These are phyloP conservation scores for Miltochrista miniata DNA, from an alignment of 2,888 invertebrate species.

Conservation along the genomic window DNA sequence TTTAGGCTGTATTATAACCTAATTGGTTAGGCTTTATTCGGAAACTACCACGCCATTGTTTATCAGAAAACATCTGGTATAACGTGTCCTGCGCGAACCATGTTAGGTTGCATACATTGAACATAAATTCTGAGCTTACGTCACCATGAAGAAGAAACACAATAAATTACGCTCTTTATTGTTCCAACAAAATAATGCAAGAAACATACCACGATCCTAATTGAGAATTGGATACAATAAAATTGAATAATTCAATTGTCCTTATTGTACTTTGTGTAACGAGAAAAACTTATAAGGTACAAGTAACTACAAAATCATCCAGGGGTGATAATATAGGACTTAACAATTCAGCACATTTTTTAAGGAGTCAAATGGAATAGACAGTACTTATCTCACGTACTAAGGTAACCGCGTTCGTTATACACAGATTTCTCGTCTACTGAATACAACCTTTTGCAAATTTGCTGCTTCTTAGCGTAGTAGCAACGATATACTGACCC, in stretches of 20 bases:
- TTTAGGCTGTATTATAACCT: not conserved
- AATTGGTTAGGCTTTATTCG: not conserved
- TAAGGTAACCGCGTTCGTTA: constrained; percentile 43
- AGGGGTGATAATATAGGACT: not conserved
- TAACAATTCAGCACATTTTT: not conserved
- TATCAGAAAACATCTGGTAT: constrained; percentile 13
- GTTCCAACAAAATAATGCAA: constrained; percentile 34
- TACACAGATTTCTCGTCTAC: constrained; percentile 31
- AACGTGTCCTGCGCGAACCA: constrained; percentile 9
- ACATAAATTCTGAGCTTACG: constrained; percentile 27
- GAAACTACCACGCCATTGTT: constrained; percentile 2
- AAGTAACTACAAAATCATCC: not conserved
- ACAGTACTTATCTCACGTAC: not conserved
- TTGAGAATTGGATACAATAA: constrained; percentile 43
- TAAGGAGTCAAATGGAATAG: not conserved
- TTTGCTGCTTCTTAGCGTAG: constrained; percentile 66
- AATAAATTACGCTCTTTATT: constrained; percentile 38
- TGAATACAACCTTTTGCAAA: constrained; percentile 57
- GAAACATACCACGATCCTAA: constrained; percentile 34
- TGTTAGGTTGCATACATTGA: constrained; percentile 13
- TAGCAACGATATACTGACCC: constrained; percentile 66
- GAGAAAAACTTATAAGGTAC: not conserved
- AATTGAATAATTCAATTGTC: constrained; percentile 47
- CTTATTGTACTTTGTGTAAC: constrained; percentile 13
- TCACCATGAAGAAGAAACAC: constrained; percentile 25